phyloP scores from a whole-genome alignment of 2,797 vertebrate genomes.

The Spinus olivaceus region DNA sequence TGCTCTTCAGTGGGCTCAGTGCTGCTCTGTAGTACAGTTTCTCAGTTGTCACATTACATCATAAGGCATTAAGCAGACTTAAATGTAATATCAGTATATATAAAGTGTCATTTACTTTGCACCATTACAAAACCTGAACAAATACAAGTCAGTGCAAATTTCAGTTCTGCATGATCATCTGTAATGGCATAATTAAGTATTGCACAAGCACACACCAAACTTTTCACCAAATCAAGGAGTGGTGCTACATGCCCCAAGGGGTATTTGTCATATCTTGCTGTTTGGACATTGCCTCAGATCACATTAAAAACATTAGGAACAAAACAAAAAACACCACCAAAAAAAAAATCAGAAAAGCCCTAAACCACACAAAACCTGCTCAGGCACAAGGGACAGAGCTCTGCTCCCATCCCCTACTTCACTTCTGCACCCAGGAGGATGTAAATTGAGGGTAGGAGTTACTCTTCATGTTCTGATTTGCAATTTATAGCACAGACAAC shows the following conservation, averaged over 20 bases:
- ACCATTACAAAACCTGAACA: neutral
- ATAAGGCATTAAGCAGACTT: neutral
- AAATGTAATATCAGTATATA: neutral
- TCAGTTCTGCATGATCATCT: neutral
- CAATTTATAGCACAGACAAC: neutral
- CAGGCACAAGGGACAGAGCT: neutral
- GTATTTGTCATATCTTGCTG: neutral
- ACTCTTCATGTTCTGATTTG: neutral
- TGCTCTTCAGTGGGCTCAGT: neutral
- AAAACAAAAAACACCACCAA: neutral
- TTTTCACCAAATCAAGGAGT: conserved; percentile 13
- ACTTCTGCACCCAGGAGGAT: neutral
- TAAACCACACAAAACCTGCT: neutral
- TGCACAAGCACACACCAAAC: conserved; percentile 18
- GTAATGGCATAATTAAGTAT: neutral
- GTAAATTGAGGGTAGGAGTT: neutral
- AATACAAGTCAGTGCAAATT: conserved; percentile 39
- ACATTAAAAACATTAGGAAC: neutral
- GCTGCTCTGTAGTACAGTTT: neutral
- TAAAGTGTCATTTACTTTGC: neutral
- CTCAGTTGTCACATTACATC: neutral
- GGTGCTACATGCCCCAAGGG: neutral
- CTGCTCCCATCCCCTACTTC: neutral
- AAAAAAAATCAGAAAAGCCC: neutral
- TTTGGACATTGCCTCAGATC: neutral